Conservation (phyloP, 2,888 invertebrate species). For the Tachina lurida region DNA sequence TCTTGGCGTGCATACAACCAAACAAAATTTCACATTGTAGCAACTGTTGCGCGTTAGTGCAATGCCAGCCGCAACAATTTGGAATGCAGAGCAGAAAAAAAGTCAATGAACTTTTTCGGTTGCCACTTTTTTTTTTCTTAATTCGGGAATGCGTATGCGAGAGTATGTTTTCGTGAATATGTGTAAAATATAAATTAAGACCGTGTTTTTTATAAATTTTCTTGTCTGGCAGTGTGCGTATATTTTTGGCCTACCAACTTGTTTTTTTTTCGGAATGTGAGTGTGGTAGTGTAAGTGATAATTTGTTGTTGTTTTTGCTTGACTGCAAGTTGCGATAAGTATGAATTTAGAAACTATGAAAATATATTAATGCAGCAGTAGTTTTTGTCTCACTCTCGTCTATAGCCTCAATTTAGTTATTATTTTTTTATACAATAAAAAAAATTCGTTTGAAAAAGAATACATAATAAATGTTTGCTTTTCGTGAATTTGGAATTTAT, state of each 20-base stretch:
- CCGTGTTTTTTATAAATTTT: slow-evolving; percentile 44
- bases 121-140: slow-evolving; percentile 60
- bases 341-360: slow-evolving; percentile 69
- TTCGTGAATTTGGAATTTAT: slow-evolving; percentile 61
- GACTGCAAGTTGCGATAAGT: slow-evolving; percentile 71
- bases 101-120: slow-evolving; percentile 71
- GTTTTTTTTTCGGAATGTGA: slow-evolving; percentile 42
- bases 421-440: slow-evolving; percentile 11
- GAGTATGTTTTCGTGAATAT: slow-evolving; percentile 11
- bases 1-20: not conserved
- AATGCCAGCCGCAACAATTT: slow-evolving; percentile 52
- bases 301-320: slow-evolving; percentile 48
- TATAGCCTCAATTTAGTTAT: slow-evolving; percentile 7
- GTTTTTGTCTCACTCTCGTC: slow-evolving; percentile 35
- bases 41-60: slow-evolving; percentile 70
- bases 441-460: slow-evolving; percentile 27
- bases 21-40: slow-evolving; percentile 28
- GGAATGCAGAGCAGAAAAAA: slow-evolving; percentile 47
- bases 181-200: slow-evolving; percentile 53
- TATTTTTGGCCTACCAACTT: slow-evolving; percentile 68
- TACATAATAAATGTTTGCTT: slow-evolving; percentile 60
- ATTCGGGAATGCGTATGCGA: slow-evolving; percentile 14
- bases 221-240: not conserved
- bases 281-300: slow-evolving; percentile 38
- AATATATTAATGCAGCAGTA: slow-evolving; percentile 54